A percentile compares a stretch with the other conserved stretches of the same genome.
These are phyloP conservation scores for Parnassius apollo DNA, from an alignment of 2,888 invertebrate genomes.

Conservation along the genomic window DNA sequence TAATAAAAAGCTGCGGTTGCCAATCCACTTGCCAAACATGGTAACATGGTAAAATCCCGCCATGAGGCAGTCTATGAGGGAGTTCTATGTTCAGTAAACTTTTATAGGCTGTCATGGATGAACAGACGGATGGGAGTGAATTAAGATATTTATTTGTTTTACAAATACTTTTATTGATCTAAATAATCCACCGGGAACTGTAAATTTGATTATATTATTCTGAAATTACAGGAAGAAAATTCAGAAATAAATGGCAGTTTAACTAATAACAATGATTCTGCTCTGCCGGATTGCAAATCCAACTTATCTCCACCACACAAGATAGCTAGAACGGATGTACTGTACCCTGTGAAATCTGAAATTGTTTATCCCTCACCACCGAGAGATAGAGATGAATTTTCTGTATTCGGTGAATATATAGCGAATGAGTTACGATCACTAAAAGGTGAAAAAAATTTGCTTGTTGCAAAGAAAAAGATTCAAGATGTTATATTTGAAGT, in stretches of 20 bases:
- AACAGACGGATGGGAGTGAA: too few species aligned
- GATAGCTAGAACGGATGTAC: constrained; percentile 48
- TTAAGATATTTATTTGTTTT: neutral
- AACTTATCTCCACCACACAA: constrained; percentile 56
- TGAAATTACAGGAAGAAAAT: constrained; percentile 55
- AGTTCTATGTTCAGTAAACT: too few species aligned
- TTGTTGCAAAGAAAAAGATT: constrained; percentile 82
- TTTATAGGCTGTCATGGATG: too few species aligned
- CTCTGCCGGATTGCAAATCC: constrained; percentile 51
- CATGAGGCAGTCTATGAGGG: too few species aligned
- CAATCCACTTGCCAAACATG: too few species aligned
- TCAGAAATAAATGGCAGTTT: constrained; percentile 43
- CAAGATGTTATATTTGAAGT: constrained; percentile 83
- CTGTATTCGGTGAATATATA: constrained; percentile 82
- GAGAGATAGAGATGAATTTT: constrained; percentile 73
- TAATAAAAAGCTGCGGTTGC: too few species aligned
- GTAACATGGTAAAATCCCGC: too few species aligned
- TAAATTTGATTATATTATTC: too few species aligned
- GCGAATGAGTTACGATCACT: constrained; percentile 81
- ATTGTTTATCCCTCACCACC: constrained; percentile 39
- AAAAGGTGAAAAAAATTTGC: constrained; percentile 77
- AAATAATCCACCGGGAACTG: too few species aligned
- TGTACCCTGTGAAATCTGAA: constrained; percentile 49
- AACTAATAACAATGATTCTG: constrained; percentile 45
- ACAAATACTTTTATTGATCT: too few species aligned